Evolutionary conservation across 2,888 invertebrate species (phyloP).

Genomic region (Agrotis segetum): DNA sequence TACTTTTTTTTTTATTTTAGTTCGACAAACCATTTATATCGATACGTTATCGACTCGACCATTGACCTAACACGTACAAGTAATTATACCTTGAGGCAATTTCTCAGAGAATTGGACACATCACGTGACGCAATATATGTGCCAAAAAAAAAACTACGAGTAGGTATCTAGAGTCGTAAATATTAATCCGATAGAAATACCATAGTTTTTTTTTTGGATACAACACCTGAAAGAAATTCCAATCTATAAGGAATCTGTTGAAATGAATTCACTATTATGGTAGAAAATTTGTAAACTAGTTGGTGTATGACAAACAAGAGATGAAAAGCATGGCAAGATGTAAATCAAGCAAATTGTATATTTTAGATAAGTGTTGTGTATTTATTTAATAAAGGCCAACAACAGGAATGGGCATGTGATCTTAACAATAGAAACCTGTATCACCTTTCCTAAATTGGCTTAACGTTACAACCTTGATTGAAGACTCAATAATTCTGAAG

Average conservation of each 20-base stretch:
- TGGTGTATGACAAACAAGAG: background rate
- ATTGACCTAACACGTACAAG: conserved; percentile 34
- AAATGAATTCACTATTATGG: no score
- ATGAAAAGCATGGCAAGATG: background rate
- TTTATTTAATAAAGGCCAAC: background rate
- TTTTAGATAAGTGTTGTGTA: background rate
- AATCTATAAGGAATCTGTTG: background rate
- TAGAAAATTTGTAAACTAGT: no score
- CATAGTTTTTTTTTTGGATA: background rate
- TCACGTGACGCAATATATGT: conserved; percentile 34
- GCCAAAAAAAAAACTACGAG: background rate
- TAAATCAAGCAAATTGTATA: no score
- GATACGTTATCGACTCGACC: conserved; percentile 36
- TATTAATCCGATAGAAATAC: background rate
- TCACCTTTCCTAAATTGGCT: conserved; percentile 2
- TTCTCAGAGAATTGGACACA: conserved; percentile 16
- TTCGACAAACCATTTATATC: conserved; percentile 9
- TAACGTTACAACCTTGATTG: conserved; percentile 17
- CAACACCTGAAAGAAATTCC: background rate
- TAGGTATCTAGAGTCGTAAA: conserved; percentile 10
- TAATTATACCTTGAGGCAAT: conserved; percentile 46
- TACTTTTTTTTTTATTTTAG: conserved; percentile 29
- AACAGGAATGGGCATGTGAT: background rate
- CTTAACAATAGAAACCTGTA: background rate
- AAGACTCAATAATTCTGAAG: conserved; percentile 6